Evolutionary conservation across 1,140 invertebrate genomes (phyloP).

Genomic region (Akabosia matsudoensis): DNA sequence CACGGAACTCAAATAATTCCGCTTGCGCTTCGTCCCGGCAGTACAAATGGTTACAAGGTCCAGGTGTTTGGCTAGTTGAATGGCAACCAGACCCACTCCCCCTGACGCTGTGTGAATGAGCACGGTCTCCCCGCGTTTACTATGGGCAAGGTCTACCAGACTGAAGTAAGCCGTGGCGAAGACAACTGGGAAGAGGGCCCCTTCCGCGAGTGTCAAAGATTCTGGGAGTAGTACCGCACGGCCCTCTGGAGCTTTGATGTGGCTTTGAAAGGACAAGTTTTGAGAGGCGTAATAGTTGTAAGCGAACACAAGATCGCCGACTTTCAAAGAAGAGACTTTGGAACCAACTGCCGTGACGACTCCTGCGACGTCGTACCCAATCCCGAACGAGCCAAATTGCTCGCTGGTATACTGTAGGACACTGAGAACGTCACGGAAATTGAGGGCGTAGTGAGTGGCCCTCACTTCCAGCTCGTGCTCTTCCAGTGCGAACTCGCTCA

Average conservation of each 20-base stretch:
- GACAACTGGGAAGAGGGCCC: not conserved
- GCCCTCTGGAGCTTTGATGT: not conserved
- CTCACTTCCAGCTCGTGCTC: not conserved
- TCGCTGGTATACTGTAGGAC: not conserved
- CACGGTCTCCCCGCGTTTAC: not conserved
- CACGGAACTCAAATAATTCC: too few relatives aligned
- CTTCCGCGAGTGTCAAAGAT: not conserved
- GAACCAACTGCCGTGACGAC: not conserved
- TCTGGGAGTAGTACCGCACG: not conserved
- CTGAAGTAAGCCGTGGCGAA: not conserved
- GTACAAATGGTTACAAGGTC: too few relatives aligned
- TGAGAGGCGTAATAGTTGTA: not conserved
- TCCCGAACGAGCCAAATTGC: too few relatives aligned
- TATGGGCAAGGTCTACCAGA: too few relatives aligned
- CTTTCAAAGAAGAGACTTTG: not conserved
- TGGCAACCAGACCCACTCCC: not conserved
- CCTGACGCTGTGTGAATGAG: conserved; percentile 8
- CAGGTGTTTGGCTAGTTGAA: not conserved
- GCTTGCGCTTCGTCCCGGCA: too few relatives aligned
- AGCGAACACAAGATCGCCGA: not conserved
- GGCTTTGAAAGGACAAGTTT: not conserved
- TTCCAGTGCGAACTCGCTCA: not conserved
- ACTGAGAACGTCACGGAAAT: not conserved
- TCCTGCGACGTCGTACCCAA: not conserved
- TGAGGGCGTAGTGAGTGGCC: not conserved